phyloP scores from a whole-genome alignment of 2,888 invertebrate species.

The Drosophila nigricruria region DNA sequence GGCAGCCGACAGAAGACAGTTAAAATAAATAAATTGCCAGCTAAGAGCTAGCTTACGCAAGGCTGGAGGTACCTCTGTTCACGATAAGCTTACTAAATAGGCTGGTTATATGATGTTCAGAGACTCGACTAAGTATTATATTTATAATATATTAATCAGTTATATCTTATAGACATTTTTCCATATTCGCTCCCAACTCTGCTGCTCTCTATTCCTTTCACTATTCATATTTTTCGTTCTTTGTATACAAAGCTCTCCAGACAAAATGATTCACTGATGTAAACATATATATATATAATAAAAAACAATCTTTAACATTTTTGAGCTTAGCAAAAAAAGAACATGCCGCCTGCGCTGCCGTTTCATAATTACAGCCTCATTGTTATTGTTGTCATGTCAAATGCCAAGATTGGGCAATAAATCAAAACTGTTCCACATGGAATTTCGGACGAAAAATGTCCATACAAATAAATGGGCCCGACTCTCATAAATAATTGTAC shows the following conservation, averaged over 20 bases:
- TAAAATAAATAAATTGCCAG: neutral
- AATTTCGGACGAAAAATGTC: slow-evolving; percentile 41
- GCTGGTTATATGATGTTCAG: no score
- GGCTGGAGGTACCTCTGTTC: neutral
- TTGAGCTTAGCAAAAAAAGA: slow-evolving; percentile 16
- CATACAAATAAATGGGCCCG: slow-evolving; percentile 51
- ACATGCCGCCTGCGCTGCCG: slow-evolving; percentile 16
- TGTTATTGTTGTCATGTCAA: slow-evolving; percentile 58
- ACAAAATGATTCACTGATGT: no score
- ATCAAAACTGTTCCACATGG: slow-evolving; percentile 59
- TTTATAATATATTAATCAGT: no score
- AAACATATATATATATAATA: no score
- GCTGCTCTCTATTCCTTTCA: neutral
- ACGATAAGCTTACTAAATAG: neutral
- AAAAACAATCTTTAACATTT: neutral
- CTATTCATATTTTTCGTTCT: neutral
- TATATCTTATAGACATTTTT: neutral
- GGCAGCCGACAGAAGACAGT: neutral
- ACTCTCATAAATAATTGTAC: slow-evolving; percentile 21
- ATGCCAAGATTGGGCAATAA: slow-evolving; percentile 61
- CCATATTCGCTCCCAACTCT: neutral
- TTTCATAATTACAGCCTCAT: slow-evolving; percentile 40
- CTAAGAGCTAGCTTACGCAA: neutral
- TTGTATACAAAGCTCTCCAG: no score
- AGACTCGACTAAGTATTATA: no score